phyloP scores from a whole-genome alignment of 2,797 vertebrate species.

The Clarias fuscus region DNA sequence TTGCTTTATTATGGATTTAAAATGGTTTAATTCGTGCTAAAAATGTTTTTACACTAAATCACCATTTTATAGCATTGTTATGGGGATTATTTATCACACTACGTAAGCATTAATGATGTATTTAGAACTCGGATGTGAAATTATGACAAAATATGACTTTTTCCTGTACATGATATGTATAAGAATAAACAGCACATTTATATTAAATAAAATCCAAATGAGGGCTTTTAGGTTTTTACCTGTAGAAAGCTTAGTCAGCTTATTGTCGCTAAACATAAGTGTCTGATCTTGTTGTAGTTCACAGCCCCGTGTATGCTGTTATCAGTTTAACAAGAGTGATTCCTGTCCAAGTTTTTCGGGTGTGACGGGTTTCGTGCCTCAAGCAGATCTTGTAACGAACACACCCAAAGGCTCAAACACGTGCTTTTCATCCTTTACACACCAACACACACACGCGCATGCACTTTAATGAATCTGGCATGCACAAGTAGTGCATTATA shows the following conservation, averaged over 20 bases:
- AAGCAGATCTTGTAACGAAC: neutral
- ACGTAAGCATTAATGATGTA: neutral
- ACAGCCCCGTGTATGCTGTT: neutral
- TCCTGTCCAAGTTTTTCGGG: neutral
- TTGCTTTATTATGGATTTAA: neutral
- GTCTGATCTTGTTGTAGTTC: neutral
- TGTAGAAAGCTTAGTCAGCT: too few relatives aligned
- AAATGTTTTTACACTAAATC: too few relatives aligned
- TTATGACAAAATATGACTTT: too few relatives aligned
- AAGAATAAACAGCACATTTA: too few relatives aligned
- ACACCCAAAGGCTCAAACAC: neutral
- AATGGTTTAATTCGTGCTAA: neutral
- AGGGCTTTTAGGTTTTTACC: too few relatives aligned
- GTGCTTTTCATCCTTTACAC: neutral
- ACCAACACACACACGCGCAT: neutral
- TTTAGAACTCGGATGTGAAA: neutral
- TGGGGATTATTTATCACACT: neutral
- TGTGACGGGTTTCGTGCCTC: neutral
- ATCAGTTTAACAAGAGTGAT: neutral
- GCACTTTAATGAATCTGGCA: too few relatives aligned
- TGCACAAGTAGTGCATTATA: neutral
- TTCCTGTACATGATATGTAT: too few relatives aligned
- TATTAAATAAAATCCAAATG: too few relatives aligned
- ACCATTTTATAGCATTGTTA: neutral
- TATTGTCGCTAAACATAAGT: too few relatives aligned